Evolutionary conservation across 2,113 vertebrate species (phyloP), one percentile per base, ranked within the genome.

Genomic region (Mustela lutreola): DNA sequence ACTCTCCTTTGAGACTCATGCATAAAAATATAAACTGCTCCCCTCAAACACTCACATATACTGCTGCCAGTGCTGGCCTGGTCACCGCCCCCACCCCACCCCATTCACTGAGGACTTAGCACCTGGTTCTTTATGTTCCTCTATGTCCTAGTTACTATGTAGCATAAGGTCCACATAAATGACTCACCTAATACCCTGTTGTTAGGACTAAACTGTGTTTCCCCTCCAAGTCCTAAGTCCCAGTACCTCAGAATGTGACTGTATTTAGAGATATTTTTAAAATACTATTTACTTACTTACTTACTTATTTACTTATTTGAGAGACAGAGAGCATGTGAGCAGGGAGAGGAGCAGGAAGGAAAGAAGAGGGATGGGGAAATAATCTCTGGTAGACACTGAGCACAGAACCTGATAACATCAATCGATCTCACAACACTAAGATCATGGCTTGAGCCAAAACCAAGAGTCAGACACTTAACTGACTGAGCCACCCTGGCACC

Each of bases 11-110:
- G 70, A 62, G 53, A 89, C 36, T 26, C 65, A 58, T 18, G 19
- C 5, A 39, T 50, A 7, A 50, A 42, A 4, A 19, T n/a, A 16
- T 11, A n/a, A 2, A 9, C 8, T 2, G 14, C 12, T 56, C 3
- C 28, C 3, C 5, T 70, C 28, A 26, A 1, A 62, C 21, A 60
- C 0, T 26, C 14, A 19, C 3, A 0, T 7, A 5, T 31, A 1
- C 14, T 33, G 2, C 48, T 31, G 22, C 31, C 19, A 2, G 45
- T 28, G 2, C 15, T 45, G 4, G 79, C 45, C n/a, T 58, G 71
- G 15, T 4, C 21, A 39, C 22, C 9, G 9, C 7, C 24, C 7
- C 24, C 1, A 24, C 22, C 50, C 15, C 3, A 2, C 14, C 31
- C n/a, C 58, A 1, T 33, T 58, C 24, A 26, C 76, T 8, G 48